Evolutionary conservation across 1,140 invertebrate genomes (phyloP).

Genomic region (Saccostrea cuccullata): DNA sequence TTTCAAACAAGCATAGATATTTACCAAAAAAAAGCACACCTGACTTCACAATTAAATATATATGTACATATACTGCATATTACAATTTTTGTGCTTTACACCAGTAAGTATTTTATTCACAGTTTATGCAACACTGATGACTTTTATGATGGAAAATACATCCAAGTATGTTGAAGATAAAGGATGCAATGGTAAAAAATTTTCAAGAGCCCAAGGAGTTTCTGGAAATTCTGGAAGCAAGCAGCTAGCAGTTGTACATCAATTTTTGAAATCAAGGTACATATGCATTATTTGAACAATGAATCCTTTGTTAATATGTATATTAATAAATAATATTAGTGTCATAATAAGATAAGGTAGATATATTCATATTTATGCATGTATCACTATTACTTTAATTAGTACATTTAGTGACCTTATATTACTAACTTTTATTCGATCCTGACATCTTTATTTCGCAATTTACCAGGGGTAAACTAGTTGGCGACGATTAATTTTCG

Average conservation of each 20-base stretch:
- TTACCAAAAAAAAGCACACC: no score
- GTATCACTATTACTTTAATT: no score
- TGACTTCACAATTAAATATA: background rate
- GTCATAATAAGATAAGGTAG: no score
- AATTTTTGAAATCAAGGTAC: slow-evolving; percentile 25
- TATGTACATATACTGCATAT: background rate
- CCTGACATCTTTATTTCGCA: no score
- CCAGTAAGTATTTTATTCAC: background rate
- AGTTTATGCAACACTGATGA: slow-evolving; percentile 15
- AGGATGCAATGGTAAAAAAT: background rate
- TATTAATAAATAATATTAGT: no score
- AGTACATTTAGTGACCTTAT: no score
- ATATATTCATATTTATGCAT: no score
- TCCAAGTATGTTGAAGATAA: background rate
- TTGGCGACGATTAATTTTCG: no score
- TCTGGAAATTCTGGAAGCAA: background rate
- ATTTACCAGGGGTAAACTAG: no score
- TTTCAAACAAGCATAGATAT: no score
- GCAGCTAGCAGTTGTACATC: background rate
- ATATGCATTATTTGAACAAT: background rate
- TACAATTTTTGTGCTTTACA: background rate
- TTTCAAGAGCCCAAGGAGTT: background rate
- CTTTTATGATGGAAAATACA: background rate
- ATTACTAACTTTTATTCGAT: no score
- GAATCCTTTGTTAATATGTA: no score